Evolutionary conservation across 1,140 invertebrate species (phyloP).

Genomic region (Diplogasteroides magnus): DNA sequence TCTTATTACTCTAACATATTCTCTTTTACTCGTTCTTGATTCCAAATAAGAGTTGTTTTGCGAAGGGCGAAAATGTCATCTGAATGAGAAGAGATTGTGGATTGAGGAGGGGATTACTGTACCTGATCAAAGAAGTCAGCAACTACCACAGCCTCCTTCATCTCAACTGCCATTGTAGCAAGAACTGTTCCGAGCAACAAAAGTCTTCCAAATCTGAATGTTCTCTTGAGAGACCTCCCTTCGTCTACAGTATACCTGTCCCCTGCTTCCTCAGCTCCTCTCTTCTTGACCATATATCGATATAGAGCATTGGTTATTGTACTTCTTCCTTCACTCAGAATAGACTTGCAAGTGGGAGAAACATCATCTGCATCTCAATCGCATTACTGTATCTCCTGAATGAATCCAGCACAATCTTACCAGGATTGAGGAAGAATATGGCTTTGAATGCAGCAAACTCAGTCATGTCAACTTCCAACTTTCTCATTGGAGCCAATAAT

Average conservation of each 20-base stretch:
- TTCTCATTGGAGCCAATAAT: conserved; percentile 48
- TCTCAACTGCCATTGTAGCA: conserved; percentile 53
- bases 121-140: conserved; percentile 54
- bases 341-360: conserved; percentile 20
- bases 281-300: conserved; percentile 46
- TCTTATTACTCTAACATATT: no score
- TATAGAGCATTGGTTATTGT: conserved; percentile 51
- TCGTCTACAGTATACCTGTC: conserved; percentile 32
- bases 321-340: conserved; percentile 39
- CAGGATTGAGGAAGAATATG: conserved; percentile 55
- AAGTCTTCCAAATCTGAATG: conserved; percentile 30
- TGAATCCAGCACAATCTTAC: conserved; percentile 16
- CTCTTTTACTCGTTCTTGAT: conserved; percentile 33
- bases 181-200: conserved; percentile 50
- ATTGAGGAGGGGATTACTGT: background rate
- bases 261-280: conserved; percentile 45
- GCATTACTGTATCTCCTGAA: background rate
- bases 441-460: conserved; percentile 54
- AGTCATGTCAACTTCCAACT: conserved; percentile 48
- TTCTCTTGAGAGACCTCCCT: background rate
- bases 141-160: conserved; percentile 53
- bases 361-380: conserved; percentile 50
- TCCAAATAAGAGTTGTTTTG: conserved; percentile 46
- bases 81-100: background rate
- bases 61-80: conserved; percentile 40